phyloP scores from a whole-genome alignment of 1,140 invertebrate genomes.

The Drosophila seguyi region DNA sequence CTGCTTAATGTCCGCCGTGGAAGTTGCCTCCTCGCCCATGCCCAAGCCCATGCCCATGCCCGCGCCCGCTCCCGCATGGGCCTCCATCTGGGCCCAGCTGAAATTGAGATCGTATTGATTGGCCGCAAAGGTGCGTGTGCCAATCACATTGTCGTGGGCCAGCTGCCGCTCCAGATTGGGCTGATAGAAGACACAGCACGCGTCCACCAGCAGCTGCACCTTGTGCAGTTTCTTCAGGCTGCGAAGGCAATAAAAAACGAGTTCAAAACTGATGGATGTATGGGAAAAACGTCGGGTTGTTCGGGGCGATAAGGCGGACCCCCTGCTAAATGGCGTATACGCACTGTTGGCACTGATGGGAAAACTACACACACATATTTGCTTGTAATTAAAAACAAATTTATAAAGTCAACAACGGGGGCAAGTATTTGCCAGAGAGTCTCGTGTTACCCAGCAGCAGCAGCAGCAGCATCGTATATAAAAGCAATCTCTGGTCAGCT shows the following conservation, averaged over 20 bases:
- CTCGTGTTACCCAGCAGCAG: constrained; percentile 30
- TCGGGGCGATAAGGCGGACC: constrained; percentile 22
- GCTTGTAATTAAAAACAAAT: constrained; percentile 66
- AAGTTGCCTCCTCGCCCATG: neutral
- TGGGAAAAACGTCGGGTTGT: constrained; percentile 32
- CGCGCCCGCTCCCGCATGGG: constrained; percentile 35
- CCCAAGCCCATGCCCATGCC: neutral
- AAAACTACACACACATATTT: constrained; percentile 31
- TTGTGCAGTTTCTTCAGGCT: constrained; percentile 84
- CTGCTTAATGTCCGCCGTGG: constrained; percentile 35
- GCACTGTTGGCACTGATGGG: constrained; percentile 1
- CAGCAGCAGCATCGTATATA: constrained; percentile 21
- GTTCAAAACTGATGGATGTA: constrained; percentile 16
- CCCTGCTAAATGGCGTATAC: constrained; percentile 24
- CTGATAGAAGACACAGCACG: constrained; percentile 82
- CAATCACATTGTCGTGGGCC: constrained; percentile 76
- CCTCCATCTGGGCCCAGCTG: constrained; percentile 83
- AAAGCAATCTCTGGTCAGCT: constrained; percentile 31
- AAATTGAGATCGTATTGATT: constrained; percentile 85
- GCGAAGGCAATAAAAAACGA: constrained; percentile 4
- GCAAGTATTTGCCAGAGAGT: constrained; percentile 30
- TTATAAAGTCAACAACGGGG: constrained; percentile 58
- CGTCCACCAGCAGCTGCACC: constrained; percentile 76
- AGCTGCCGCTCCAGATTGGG: constrained; percentile 81
- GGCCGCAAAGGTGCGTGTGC: constrained; percentile 74